These are phyloP conservation scores for Calliopum simillimum DNA, from an alignment of 2,888 invertebrate genomes.

Conservation along the genomic window DNA sequence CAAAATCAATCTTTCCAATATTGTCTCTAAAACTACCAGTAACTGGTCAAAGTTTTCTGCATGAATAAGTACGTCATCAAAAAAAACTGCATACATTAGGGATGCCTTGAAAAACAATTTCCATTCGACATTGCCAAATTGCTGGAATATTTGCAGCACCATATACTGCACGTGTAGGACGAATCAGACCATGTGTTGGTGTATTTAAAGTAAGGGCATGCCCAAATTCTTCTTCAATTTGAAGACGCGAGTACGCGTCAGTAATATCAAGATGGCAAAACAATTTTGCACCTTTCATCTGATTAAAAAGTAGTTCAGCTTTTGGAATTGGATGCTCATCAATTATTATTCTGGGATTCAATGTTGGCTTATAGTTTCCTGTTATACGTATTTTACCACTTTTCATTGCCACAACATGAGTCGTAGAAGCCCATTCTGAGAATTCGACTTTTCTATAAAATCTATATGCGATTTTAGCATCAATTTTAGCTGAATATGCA, in stretches of 20 bases:
- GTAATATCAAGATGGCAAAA: no score
- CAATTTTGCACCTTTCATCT: conserved; percentile 31
- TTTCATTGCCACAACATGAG: conserved; percentile 35
- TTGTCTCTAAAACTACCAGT: conserved; percentile 3
- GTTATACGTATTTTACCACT: conserved; percentile 36
- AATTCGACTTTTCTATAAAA: conserved; percentile 35
- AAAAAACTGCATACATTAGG: conserved; percentile 4
- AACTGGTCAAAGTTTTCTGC: conserved; percentile 23
- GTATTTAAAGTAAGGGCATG: no score
- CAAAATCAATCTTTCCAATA: conserved; percentile 14
- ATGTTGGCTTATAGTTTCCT: conserved; percentile 38
- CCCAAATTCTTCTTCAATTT: no score
- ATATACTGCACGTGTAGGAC: no score
- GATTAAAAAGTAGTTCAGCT: conserved; percentile 20
- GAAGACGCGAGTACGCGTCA: no score
- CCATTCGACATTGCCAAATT: conserved; percentile 38
- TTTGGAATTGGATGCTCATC: conserved; percentile 36
- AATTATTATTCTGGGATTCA: conserved; percentile 37
- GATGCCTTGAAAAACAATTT: conserved; percentile 19
- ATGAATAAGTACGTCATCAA: conserved; percentile 25
- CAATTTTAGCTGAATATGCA: no score
- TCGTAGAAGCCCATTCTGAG: conserved; percentile 40
- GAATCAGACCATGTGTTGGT: no score
- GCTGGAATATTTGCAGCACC: conserved; percentile 36
- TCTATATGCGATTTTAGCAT: conserved; percentile 13